Percentiles rank a stretch among this genome's conserved stretches.
Conservation (phyloP, 2,888 invertebrate genomes). For the Micropterix aruncella region DNA sequence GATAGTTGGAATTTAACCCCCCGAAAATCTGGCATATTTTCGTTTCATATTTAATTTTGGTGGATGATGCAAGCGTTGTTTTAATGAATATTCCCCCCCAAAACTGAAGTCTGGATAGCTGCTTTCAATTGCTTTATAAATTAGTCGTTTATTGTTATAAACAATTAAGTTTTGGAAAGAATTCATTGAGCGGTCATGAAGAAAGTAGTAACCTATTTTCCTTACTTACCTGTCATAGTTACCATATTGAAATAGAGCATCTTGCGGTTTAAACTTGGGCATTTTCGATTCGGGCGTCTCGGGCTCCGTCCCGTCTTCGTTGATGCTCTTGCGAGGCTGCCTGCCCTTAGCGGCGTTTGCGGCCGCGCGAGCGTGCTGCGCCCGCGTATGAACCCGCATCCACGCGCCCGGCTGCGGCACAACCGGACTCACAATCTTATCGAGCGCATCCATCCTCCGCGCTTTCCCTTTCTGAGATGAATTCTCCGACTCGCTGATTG, state of each 20-base stretch:
- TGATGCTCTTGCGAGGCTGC: conserved; percentile 24
- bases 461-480: conserved; percentile 40
- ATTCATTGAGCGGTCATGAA: no score
- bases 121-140: no score
- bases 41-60: no score
- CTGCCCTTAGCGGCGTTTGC: conserved; percentile 30
- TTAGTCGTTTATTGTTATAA: no score
- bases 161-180: no score
- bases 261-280: conserved; percentile 60
- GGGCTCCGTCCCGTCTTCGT: conserved; percentile 20
- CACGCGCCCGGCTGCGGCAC: conserved; percentile 81
- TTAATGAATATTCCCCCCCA: no score
- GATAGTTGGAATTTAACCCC: no score
- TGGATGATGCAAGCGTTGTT: no score
- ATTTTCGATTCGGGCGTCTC: conserved; percentile 24
- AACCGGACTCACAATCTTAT: conserved; percentile 86
- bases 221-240: conserved; percentile 87
- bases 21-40: no score
- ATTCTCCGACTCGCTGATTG: conserved; percentile 41
- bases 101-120: no score
- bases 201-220: no score
- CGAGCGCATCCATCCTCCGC: conserved; percentile 59
- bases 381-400: conserved; percentile 40
- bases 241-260: conserved; percentile 80
- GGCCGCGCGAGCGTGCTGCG: conserved; percentile 20